Conservation (phyloP, 1,140 invertebrate genomes). For the Dreissena polymorpha region DNA sequence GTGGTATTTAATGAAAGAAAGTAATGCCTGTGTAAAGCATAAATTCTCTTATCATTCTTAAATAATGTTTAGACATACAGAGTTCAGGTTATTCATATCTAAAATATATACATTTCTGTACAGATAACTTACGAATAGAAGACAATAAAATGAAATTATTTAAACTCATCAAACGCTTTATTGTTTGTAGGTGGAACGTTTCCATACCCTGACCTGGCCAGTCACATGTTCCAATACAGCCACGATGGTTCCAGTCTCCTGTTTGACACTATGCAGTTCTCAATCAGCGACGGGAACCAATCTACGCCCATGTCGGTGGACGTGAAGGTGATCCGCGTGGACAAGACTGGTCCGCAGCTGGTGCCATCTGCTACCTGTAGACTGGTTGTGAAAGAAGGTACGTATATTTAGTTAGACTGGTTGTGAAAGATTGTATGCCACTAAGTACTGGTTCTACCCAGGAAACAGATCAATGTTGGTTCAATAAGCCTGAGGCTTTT, state of each 20-base stretch:
- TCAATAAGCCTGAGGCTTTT: too few relatives aligned
- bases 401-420: background rate
- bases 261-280: constrained; percentile 65
- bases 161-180: too few relatives aligned
- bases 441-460: too few relatives aligned
- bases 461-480: too few relatives aligned
- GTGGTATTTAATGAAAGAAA: too few relatives aligned
- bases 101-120: too few relatives aligned
- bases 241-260: constrained; percentile 62
- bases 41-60: too few relatives aligned
- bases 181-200: constrained; percentile 67
- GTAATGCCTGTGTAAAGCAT: too few relatives aligned
- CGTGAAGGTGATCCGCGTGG: constrained; percentile 59
- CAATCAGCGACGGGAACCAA: constrained; percentile 67
- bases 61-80: too few relatives aligned
- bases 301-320: constrained; percentile 54
- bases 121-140: too few relatives aligned
- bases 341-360: constrained; percentile 64
- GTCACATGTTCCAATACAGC: constrained; percentile 67
- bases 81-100: too few relatives aligned
- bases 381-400: constrained; percentile 71
- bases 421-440: background rate
- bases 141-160: too few relatives aligned
- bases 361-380: constrained; percentile 62
- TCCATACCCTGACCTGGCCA: constrained; percentile 63